Percentiles rank a stretch among this genome's conserved stretches.
phyloP scores from a whole-genome alignment of 2,888 invertebrate species.

The Leuctra nigra region DNA sequence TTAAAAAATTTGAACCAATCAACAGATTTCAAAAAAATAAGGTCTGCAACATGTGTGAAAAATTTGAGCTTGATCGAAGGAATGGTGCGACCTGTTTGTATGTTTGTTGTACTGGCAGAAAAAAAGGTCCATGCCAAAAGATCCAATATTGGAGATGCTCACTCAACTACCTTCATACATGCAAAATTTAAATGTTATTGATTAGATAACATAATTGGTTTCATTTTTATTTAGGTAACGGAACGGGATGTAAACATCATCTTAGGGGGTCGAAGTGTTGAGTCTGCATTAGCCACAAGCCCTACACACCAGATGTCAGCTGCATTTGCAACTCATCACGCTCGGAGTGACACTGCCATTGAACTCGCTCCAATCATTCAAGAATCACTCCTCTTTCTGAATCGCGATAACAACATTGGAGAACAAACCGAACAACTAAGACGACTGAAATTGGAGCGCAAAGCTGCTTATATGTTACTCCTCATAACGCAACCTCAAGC shows the following conservation, averaged over 20 bases:
- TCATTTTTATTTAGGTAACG: neutral
- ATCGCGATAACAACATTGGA: slow-evolving; percentile 2
- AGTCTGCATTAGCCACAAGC: neutral
- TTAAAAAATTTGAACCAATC: too few relatives aligned
- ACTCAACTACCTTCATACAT: too few relatives aligned
- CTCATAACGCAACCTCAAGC: slow-evolving; percentile 1
- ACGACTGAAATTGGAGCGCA: neutral
- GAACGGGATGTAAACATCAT: slow-evolving; percentile 5
- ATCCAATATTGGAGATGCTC: too few relatives aligned
- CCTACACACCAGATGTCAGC: neutral
- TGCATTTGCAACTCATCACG: neutral
- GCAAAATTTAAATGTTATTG: too few relatives aligned
- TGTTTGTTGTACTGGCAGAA: too few relatives aligned
- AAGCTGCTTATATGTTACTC: neutral
- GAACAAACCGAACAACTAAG: neutral
- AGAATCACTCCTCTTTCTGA: slow-evolving; percentile 7
- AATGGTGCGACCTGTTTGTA: too few relatives aligned
- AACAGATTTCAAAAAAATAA: too few relatives aligned
- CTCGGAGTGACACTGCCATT: neutral
- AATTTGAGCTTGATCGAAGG: too few relatives aligned
- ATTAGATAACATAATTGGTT: too few relatives aligned
- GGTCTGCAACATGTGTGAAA: too few relatives aligned
- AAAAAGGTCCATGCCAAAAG: too few relatives aligned
- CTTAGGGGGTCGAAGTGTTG: slow-evolving; percentile 6
- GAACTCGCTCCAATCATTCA: slow-evolving; percentile 3